Conservation (phyloP, 2,888 invertebrate genomes). For the Bellardia pandia region DNA sequence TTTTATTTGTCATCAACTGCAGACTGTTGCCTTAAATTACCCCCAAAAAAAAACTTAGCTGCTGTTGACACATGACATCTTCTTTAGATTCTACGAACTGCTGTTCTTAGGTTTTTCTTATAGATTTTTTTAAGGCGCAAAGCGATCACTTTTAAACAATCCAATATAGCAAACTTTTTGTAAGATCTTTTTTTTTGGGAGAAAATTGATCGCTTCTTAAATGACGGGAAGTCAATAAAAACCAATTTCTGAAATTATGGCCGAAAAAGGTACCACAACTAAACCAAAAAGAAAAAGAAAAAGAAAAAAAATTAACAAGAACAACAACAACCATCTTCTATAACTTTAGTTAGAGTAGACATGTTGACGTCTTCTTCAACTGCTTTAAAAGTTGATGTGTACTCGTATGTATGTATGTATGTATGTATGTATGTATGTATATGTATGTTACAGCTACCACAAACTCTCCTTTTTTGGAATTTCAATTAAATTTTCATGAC, state of each 20-base stretch:
- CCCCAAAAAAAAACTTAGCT: constrained; percentile 46
- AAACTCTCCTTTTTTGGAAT: constrained; percentile 81
- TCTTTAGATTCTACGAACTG: constrained; percentile 59
- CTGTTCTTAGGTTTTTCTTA: neutral
- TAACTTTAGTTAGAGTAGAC: constrained; percentile 70
- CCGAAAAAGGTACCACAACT: constrained; percentile 69
- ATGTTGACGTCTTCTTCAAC: constrained; percentile 76
- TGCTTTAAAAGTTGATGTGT: constrained; percentile 10
- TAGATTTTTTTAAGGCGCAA: constrained; percentile 13
- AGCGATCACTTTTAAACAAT: constrained; percentile 54
- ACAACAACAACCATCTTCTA: constrained; percentile 25
- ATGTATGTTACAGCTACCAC: constrained; percentile 10
- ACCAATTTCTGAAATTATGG: constrained; percentile 73
- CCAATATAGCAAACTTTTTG: constrained; percentile 48
- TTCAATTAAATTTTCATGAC: constrained; percentile 83
- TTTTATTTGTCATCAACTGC: constrained; percentile 56
- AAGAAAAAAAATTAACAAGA: constrained; percentile 33
- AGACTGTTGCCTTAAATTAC: constrained; percentile 59
- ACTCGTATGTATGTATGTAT: too few relatives aligned
- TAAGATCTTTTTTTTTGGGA: constrained; percentile 29
- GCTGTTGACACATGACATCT: constrained; percentile 72
- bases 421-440: too few relatives aligned
- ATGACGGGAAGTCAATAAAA: constrained; percentile 75
- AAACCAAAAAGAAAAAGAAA: constrained; percentile 25
- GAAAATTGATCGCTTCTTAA: constrained; percentile 73